A percentile compares a stretch with the other conserved stretches of the same genome.
phyloP scores from a whole-genome alignment of 2,113 vertebrate species.

The Pluvianellus socialis region DNA sequence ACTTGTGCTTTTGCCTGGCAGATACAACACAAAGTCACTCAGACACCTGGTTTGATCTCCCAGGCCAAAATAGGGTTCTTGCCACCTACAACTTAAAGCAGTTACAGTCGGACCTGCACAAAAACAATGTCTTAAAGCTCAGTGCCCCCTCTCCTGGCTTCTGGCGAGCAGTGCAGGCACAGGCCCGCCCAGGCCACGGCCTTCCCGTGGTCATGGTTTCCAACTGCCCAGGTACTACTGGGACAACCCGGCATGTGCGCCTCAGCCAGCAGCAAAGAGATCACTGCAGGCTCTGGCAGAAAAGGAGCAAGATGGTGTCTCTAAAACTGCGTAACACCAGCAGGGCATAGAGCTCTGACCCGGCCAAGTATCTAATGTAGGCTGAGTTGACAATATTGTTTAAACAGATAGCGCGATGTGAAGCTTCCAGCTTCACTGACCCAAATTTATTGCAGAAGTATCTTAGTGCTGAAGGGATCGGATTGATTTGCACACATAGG shows the following conservation, averaged over 20 bases:
- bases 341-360: background rate
- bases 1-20: background rate
- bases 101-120: background rate
- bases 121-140: background rate
- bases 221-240: background rate
- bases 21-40: background rate
- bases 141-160: background rate
- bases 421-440: background rate
- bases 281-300: background rate
- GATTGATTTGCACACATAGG: background rate
- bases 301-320: background rate
- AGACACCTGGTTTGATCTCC: background rate
- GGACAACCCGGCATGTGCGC: background rate
- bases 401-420: fast-evolving
- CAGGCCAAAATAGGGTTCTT: background rate
- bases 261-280: background rate
- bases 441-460: background rate
- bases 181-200: background rate
- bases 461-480: background rate
- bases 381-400: background rate
- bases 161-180: background rate
- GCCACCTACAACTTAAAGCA: background rate
- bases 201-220: background rate
- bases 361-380: fast-evolving
- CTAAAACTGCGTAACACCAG: background rate